Evolutionary conservation across 2,797 vertebrate species (phyloP), one percentile per base, ranked within the genome.

Genomic region (Myripristis murdjan): DNA sequence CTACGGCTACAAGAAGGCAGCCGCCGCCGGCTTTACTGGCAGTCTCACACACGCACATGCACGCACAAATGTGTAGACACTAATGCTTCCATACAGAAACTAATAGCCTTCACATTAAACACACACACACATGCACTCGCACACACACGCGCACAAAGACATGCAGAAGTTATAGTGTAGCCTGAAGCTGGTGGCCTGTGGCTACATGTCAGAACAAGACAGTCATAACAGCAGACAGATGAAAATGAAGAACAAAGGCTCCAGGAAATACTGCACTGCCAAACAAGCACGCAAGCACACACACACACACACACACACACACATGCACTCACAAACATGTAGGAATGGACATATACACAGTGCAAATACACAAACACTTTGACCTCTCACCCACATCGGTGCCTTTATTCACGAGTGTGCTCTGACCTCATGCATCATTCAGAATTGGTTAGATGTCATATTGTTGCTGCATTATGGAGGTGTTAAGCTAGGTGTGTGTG

Each of bases 141-240:
- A 41, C 55, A 22, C 55, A 39, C 55, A 15, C 18, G 23, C 33
- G 41, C 28, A 37, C 3, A 20, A 18, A 24, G 18, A 22, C 31
- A 10, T 6, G n/a, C 2, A 20, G 28, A 41, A 1, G 16, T 46
- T 10, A 47, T 5, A 18, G 28, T 54, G 39, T 14, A 63, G 64
- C 59, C 76, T 46, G 44, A 37, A 49, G 62, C 55, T 64, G 59
- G 53, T 67, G 62, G 61, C 41, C 24, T 24, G 62, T 57, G 39
- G 33, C 22, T 63, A 16, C 75, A 47, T 64, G 74, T 81, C 64
- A 59, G 16, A 72, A 67, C 70, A 75, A 63, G 71, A 62, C 0
- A 59, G 59, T 67, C 41, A 58, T 61, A 74, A 70, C 63, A 60
- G 47, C 48, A 59, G 61, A 62, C 28, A 78, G n/a, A n/a, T 62